Conservation (phyloP, 2,113 vertebrate species). For the Dipodomys ordii region DNA sequence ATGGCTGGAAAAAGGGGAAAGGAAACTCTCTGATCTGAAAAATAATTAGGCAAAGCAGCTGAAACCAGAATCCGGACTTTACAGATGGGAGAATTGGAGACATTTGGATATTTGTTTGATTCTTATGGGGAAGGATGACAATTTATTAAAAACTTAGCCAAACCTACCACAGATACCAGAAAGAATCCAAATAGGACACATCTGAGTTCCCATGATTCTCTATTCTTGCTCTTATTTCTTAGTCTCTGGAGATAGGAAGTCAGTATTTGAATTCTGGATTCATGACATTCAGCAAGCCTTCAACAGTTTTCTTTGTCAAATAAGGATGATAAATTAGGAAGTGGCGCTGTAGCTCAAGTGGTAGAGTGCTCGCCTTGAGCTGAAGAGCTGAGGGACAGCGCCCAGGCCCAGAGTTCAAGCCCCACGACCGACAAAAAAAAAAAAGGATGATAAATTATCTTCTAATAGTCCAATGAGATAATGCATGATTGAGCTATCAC, state of each 20-base stretch:
- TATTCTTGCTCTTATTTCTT: background rate
- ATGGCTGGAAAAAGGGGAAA: conserved; percentile 54
- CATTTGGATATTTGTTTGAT: conserved; percentile 43
- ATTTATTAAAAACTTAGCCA: background rate
- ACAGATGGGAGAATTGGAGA: conserved; percentile 11
- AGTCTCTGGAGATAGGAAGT: conserved; percentile 1
- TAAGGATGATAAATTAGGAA: background rate
- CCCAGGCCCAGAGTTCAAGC: no score
- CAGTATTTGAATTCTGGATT: background rate
- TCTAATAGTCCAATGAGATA: background rate
- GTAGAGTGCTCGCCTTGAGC: no score
- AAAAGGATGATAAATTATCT: background rate
- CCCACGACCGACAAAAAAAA: no score
- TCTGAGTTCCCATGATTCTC: background rate
- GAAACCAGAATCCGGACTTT: conserved; percentile 41
- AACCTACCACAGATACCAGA: background rate
- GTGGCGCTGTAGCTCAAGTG: no score
- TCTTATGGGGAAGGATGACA: background rate
- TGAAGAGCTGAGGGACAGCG: no score
- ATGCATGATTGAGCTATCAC: background rate
- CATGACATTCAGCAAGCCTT: background rate
- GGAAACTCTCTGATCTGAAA: conserved; percentile 19
- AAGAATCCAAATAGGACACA: background rate
- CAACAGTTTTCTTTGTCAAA: conserved; percentile 11
- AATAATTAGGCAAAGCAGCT: conserved; percentile 26